Percentiles rank a stretch among this genome's conserved stretches.
phyloP scores from a whole-genome alignment of 2,888 invertebrate species.

The Parapristionchus giblindavisi region DNA sequence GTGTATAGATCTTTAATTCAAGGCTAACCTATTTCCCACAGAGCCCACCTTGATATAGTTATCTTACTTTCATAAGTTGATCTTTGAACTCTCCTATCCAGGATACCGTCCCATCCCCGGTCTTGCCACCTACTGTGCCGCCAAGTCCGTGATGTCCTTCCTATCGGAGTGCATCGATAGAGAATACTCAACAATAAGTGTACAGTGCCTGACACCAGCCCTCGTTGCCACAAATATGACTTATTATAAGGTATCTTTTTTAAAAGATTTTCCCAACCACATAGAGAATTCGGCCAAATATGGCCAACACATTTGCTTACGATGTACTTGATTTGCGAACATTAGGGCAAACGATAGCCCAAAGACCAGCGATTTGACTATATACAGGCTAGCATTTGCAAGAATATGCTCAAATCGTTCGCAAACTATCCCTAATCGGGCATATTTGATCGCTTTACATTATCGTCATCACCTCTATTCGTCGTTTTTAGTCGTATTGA shows the following conservation, averaged over 20 bases:
- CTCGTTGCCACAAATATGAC: conserved; percentile 69
- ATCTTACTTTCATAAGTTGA: not conserved
- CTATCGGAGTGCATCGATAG: conserved; percentile 61
- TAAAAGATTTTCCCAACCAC: no score
- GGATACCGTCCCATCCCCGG: conserved; percentile 65
- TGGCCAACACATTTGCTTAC: no score
- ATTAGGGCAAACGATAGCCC: no score
- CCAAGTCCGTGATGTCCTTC: conserved; percentile 66
- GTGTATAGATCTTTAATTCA: not conserved
- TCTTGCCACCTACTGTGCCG: conserved; percentile 65
- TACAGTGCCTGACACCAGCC: conserved; percentile 66
- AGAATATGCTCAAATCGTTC: no score
- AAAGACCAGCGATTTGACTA: no score
- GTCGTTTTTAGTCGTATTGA: no score
- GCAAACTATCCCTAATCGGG: no score
- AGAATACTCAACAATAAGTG: conserved; percentile 63
- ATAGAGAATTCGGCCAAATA: no score
- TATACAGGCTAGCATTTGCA: no score
- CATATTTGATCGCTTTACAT: no score
- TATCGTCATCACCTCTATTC: no score
- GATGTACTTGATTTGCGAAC: no score
- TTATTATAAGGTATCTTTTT: conserved; percentile 66
- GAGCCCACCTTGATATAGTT: not conserved
- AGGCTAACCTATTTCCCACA: not conserved
- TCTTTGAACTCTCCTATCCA: conserved; percentile 10